Evolutionary conservation across 2,888 invertebrate species (phyloP), one percentile per base, ranked within the genome.

Genomic region (Agrotis ipsilon): DNA sequence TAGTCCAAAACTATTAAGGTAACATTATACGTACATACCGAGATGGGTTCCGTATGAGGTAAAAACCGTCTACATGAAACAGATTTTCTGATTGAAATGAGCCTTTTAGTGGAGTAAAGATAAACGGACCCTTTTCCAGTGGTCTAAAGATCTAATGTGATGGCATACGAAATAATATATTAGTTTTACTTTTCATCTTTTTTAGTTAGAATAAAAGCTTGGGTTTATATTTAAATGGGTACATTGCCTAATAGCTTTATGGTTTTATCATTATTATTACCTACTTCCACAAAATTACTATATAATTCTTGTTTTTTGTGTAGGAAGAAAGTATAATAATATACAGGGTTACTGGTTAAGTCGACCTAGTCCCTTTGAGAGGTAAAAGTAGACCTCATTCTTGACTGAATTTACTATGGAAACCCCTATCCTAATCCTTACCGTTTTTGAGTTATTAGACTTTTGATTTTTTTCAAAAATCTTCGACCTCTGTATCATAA

Each of bases 31-130:
- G 49, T 21, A 18, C 9, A 9, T 39, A 11, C 27, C 11, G 19
- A 64, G 21, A 49, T 46, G 18, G 51, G 51, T 51, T 63, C 62
- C 1, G 24, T 54, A 55, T 32, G 4, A 54, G 24, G 5, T 51
- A 68, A 46, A 13, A 18, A 60, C 14, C 16, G 24, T 64, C 7
- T 43, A 55, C 63, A 54, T 74, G 61, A 74, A 78, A 75, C 59
- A 27, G 67, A 84, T 70, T 62, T 75, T 61, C 57, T 74, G 76
- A 82, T 83, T 84, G 80, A 84, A 84, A 80, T 52, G 77, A 79
- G 76, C 70, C 82, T 76, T 83, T 83, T 74, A 74, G 68, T 51
- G 45, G 55, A 76, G 61, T 67, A 57, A 72, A 79, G 80, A 82
- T 79, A 77, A 81, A 73, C 72, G 48, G 39, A 68, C 32, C 76